phyloP scores from a whole-genome alignment of 35 echinoderm and acorn worm species.

The Lytechinus pictus region DNA sequence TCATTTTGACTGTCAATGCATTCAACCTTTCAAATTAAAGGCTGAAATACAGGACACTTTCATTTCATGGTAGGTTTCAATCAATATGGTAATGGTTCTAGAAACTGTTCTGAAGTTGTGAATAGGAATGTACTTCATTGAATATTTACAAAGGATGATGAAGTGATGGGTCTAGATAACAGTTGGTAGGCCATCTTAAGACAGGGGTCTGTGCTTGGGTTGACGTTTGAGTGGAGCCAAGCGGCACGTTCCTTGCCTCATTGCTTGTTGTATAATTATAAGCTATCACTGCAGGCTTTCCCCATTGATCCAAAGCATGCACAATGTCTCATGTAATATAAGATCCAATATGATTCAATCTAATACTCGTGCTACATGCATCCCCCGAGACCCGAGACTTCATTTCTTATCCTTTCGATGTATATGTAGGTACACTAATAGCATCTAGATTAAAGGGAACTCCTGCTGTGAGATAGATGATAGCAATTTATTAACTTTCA shows the following conservation, averaged over 20 bases:
- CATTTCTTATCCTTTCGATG: background rate
- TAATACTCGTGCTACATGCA: background rate
- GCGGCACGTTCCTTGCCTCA: background rate
- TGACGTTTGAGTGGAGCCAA: background rate
- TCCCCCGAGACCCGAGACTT: background rate
- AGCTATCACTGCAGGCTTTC: background rate
- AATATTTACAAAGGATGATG: background rate
- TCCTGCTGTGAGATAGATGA: too few species aligned
- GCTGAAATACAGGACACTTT: background rate
- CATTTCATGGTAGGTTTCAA: background rate
- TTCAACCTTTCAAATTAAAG: background rate
- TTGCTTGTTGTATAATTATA: slow-evolving; percentile 20
- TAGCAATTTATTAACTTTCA: too few species aligned
- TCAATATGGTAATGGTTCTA: background rate
- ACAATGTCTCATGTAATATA: background rate
- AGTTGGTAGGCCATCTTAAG: background rate
- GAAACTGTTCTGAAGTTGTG: background rate
- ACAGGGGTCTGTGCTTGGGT: background rate
- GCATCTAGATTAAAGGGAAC: background rate
- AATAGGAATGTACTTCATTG: background rate
- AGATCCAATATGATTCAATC: background rate
- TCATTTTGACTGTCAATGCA: background rate
- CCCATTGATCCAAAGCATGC: background rate
- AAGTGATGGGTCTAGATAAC: background rate
- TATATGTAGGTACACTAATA: background rate